These are phyloP conservation scores for Philopotamus ludificatus DNA, from an alignment of 1,140 invertebrate species.

Conservation along the genomic window DNA sequence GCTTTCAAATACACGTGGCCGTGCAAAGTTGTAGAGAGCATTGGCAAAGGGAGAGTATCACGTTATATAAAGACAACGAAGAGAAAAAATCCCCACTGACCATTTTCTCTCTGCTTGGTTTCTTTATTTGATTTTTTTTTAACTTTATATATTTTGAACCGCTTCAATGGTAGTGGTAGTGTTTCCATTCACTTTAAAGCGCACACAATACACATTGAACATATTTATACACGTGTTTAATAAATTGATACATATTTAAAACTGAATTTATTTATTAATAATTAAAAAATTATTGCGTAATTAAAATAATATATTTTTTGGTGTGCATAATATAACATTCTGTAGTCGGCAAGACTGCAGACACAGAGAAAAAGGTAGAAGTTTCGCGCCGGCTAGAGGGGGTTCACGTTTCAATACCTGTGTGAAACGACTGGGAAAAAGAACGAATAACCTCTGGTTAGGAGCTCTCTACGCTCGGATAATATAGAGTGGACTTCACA, in stretches of 20 bases:
- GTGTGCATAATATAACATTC: constrained; percentile 13
- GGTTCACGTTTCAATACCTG: constrained; percentile 42
- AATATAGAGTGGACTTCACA: constrained; percentile 24
- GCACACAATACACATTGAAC: neutral
- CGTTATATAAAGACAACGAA: constrained; percentile 38
- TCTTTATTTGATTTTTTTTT: constrained; percentile 30
- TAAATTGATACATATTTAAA: too few relatives aligned
- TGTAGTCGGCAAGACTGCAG: constrained; percentile 13
- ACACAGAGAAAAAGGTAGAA: constrained; percentile 3
- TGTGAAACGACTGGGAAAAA: constrained; percentile 35
- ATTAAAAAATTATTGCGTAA: too few relatives aligned
- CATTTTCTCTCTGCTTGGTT: constrained; percentile 21
- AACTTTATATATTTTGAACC: constrained; percentile 16
- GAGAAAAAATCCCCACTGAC: constrained; percentile 24
- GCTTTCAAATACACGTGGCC: constrained; percentile 3
- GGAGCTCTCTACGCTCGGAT: constrained; percentile 28
- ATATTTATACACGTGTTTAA: neutral
- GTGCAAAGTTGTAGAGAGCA: constrained; percentile 2
- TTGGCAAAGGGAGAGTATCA: constrained; percentile 35
- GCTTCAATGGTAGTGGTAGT: constrained; percentile 36
- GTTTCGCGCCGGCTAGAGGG: constrained; percentile 8
- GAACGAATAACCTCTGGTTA: constrained; percentile 34
- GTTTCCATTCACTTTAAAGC: constrained; percentile 25
- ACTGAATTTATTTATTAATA: too few relatives aligned
- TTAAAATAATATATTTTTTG: neutral